Base-by-base conservation (phyloP, 2,888 invertebrate genomes). In the Hylaea fasciaria region DNA sequence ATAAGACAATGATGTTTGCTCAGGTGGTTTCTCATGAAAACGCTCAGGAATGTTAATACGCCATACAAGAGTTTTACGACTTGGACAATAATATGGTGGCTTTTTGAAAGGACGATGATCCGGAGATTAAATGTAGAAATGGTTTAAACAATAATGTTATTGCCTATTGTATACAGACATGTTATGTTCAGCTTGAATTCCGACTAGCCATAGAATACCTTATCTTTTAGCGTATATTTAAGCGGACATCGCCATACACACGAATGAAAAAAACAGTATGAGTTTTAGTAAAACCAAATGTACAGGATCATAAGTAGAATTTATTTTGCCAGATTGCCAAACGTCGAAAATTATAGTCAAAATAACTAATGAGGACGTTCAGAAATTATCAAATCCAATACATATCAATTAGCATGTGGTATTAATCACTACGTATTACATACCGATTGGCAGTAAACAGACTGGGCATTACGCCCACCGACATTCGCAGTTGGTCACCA, bases 1-100 rank as follows among this genome's bases (percentile, higher is more conserved):
- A 39, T 43, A 57, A 68, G 62, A 69, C 68, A 69, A 66, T 69
- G 54, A 53, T 70, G 66, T 70, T 71, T 71, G 60, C 17, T 63
- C 68, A 71, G 68, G 69, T 68, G 70, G 40, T 52, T 53, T 57
- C 57, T 45, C 60, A 57, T 44, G 54, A 61, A 51, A 64, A 60
- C 49, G 11, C 40, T 43, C 43, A 57, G 55, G 60, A 62, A 65
- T 62, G 51, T 64, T 55, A 60, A 66, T 47, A 44, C 13, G n/a
- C 49, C 46, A 48, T 60, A 28, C 11, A 55, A 54, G n/a, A n/a
- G 11, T 47, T 48, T 43, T 45, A 53, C 44, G 41, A 53, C 32
- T 14, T 49, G 32, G 11, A 44, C 44, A 50, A 47, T 52, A 57
- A 61, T 59, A 35, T 50, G 37, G 22, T 41, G 43, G 12, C 39